Percentiles rank a stretch among this genome's conserved stretches.
Conservation (phyloP, 2,888 invertebrate species). For the Diadegma fenestrale region DNA sequence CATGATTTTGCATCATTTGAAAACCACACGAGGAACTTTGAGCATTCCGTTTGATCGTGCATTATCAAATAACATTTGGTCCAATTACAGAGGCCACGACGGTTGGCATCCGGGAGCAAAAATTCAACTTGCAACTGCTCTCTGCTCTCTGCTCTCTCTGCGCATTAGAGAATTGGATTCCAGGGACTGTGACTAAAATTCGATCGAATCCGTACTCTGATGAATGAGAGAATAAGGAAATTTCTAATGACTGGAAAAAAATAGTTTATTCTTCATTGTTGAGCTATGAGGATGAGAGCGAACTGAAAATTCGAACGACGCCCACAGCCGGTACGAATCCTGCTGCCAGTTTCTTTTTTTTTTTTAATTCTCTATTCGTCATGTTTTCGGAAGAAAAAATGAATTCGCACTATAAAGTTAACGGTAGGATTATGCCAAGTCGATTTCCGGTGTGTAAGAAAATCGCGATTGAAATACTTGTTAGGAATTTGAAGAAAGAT, state of each 20-base stretch:
- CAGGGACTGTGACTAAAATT: not conserved
- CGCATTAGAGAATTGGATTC: not conserved
- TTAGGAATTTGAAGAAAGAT: conserved; percentile 45
- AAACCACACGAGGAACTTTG: not conserved
- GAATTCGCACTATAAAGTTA: conserved; percentile 1
- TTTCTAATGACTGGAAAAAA: not conserved
- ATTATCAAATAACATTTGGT: not conserved
- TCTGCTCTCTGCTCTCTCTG: too few species aligned
- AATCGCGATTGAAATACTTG: conserved; percentile 28
- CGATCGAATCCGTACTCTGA: not conserved
- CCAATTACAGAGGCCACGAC: conserved; percentile 1
- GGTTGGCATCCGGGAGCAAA: not conserved
- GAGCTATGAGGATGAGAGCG: not conserved
- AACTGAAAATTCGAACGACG: not conserved
- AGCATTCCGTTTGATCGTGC: not conserved
- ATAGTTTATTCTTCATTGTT: not conserved
- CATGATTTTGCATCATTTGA: not conserved
- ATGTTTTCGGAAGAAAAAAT: conserved; percentile 5
- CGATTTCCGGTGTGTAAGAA: conserved; percentile 29
- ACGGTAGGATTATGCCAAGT: conserved; percentile 17
- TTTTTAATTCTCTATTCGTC: conserved; percentile 2
- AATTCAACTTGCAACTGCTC: not conserved
- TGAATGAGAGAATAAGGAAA: not conserved
- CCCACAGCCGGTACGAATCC: not conserved
- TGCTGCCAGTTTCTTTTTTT: not conserved